A percentile compares a stretch with the other conserved stretches of the same genome.
Conservation (phyloP, 2,888 invertebrate species). For the Himalopsyche anomala region DNA sequence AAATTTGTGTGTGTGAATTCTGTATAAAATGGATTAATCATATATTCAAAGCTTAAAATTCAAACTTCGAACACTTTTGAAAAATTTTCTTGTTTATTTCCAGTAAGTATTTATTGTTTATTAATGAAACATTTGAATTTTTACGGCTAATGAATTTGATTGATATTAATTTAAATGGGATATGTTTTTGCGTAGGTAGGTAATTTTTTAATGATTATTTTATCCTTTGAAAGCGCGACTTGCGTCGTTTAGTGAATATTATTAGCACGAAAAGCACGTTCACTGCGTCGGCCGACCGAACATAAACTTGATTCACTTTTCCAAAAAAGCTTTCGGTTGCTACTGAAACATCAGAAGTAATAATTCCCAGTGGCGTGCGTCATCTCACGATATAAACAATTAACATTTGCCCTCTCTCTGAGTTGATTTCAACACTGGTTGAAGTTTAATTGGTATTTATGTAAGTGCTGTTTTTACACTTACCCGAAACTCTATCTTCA, state of each 20-base stretch:
- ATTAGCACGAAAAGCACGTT: conserved; percentile 42
- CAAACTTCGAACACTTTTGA: not conserved
- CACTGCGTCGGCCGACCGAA: conserved; percentile 46
- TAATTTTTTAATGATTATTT: conserved; percentile 5
- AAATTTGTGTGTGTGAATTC: too few species aligned
- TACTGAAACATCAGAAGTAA: not conserved
- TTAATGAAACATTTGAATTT: not conserved
- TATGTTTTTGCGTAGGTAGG: conserved; percentile 6
- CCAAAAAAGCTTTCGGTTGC: conserved; percentile 13
- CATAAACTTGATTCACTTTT: conserved; percentile 62
- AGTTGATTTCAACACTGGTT: conserved; percentile 40
- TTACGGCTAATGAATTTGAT: conserved; percentile 33
- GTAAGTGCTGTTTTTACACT: not conserved
- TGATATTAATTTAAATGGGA: conserved; percentile 5
- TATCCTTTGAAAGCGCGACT: conserved; percentile 11
- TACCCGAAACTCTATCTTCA: not conserved
- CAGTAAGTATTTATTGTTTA: not conserved
- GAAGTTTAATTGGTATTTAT: conserved; percentile 11
- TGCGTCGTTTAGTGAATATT: conserved; percentile 29
- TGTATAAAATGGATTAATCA: not conserved
- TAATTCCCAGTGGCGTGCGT: conserved; percentile 37
- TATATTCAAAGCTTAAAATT: not conserved
- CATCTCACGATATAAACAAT: conserved; percentile 5
- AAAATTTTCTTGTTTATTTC: not conserved
- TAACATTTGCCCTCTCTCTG: conserved; percentile 22